phyloP scores from a whole-genome alignment of 2,888 invertebrate genomes.

The Leptopilina syphax region DNA sequence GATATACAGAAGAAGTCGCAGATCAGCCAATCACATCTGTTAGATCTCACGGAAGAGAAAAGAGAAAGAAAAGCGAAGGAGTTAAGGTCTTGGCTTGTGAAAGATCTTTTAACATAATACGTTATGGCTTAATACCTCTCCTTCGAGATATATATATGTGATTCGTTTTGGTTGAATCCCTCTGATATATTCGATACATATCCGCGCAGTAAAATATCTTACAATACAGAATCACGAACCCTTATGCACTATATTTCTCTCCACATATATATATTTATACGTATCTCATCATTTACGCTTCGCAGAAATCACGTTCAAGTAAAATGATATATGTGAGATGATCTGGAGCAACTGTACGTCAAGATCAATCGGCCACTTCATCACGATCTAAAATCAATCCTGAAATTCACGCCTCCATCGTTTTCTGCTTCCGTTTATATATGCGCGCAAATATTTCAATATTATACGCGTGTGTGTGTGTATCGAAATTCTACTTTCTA shows the following conservation, averaged over 20 bases:
- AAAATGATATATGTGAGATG: slow-evolving; percentile 25
- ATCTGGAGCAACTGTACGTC: slow-evolving; percentile 19
- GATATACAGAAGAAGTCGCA: slow-evolving; percentile 21
- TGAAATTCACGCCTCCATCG: neutral
- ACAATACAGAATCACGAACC: slow-evolving; percentile 6
- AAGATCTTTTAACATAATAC: neutral
- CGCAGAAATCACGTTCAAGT: neutral
- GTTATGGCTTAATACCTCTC: slow-evolving; percentile 8
- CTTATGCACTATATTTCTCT: neutral
- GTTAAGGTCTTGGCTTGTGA: slow-evolving; percentile 4
- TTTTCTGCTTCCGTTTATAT: neutral
- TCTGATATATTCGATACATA: neutral
- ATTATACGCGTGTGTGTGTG: too few species aligned
- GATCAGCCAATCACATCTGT: slow-evolving; percentile 32
- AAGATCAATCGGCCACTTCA: slow-evolving; percentile 11
- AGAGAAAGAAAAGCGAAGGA: slow-evolving; percentile 13
- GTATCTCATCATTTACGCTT: slow-evolving; percentile 1
- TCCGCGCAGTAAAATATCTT: neutral
- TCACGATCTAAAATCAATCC: slow-evolving; percentile 4
- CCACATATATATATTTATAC: neutral
- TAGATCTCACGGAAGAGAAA: slow-evolving; percentile 24
- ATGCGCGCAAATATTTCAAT: too few species aligned
- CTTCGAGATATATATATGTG: neutral
- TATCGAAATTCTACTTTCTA: too few species aligned
- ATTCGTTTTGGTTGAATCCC: slow-evolving; percentile 7